phyloP scores from a whole-genome alignment of 2,113 vertebrate species.

The Desmodus rotundus region DNA sequence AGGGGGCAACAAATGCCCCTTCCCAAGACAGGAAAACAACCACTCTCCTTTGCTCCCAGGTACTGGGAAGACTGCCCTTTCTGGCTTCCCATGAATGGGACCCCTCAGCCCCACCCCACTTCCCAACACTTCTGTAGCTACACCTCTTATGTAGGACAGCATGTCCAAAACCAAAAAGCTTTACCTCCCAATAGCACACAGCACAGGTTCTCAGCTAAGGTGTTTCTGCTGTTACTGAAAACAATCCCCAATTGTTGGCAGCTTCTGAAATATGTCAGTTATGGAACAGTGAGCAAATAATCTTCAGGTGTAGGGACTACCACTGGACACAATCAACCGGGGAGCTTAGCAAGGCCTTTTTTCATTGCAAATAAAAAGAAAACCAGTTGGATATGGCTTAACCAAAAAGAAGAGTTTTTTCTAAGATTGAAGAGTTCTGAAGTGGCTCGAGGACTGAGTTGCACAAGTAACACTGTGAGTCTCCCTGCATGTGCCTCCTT shows the following conservation, averaged over 20 bases:
- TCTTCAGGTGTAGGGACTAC: not conserved
- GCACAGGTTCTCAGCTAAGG: not conserved
- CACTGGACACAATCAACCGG: too few species aligned
- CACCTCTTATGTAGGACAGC: not conserved
- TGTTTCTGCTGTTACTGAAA: not conserved
- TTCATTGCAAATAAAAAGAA: not conserved
- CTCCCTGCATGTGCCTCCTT: not conserved
- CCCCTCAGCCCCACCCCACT: fast-evolving
- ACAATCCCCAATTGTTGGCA: not conserved
- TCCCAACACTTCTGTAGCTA: not conserved
- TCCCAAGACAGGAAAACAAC: not conserved
- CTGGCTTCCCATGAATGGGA: not conserved
- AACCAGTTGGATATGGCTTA: too few species aligned
- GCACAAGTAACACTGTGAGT: not conserved
- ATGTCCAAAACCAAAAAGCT: not conserved
- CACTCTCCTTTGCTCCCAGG: not conserved
- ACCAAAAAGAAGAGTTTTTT: not conserved
- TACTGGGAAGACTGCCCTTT: not conserved
- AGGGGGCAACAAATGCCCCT: not conserved
- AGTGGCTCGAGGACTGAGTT: fast-evolving
- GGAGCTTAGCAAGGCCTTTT: not conserved
- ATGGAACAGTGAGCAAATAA: slow-evolving; percentile 12
- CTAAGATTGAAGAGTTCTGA: not conserved
- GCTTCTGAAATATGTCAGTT: slow-evolving; percentile 15
- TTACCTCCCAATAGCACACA: not conserved